Conservation (phyloP, 2,113 vertebrate species). For the Brachyhypopomus occidentalis region DNA sequence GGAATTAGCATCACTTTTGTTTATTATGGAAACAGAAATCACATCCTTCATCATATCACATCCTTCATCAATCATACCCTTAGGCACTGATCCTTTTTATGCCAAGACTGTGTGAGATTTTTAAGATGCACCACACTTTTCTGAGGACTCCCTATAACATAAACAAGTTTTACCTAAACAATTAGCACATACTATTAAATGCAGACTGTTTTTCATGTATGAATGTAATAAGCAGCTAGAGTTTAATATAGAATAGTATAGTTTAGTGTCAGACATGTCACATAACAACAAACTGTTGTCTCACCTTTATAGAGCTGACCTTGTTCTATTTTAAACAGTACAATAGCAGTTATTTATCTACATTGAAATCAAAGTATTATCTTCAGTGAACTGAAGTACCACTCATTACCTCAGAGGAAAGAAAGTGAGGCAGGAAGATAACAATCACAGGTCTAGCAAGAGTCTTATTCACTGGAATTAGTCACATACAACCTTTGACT, state of each 20-base stretch:
- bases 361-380: background rate
- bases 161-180: no score
- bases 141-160: no score
- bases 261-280: no score
- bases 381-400: background rate
- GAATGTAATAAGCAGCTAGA: background rate
- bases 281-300: no score
- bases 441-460: conserved; percentile 33
- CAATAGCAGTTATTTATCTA: background rate
- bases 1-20: background rate
- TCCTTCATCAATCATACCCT: background rate
- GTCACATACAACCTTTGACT: conserved; percentile 20
- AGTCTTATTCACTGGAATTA: conserved; percentile 22
- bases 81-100: background rate
- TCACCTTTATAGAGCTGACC: background rate
- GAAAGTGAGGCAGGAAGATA: conserved; percentile 3
- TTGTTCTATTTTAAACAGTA: background rate
- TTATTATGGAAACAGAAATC: background rate
- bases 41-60: background rate
- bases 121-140: background rate
- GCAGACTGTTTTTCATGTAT: background rate
- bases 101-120: background rate
- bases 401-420: background rate
- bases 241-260: no score
- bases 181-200: background rate